Percentiles rank a stretch among this genome's conserved stretches.
Conservation (phyloP, 2,113 vertebrate genomes). For the Microcebus lehilahytsara region DNA sequence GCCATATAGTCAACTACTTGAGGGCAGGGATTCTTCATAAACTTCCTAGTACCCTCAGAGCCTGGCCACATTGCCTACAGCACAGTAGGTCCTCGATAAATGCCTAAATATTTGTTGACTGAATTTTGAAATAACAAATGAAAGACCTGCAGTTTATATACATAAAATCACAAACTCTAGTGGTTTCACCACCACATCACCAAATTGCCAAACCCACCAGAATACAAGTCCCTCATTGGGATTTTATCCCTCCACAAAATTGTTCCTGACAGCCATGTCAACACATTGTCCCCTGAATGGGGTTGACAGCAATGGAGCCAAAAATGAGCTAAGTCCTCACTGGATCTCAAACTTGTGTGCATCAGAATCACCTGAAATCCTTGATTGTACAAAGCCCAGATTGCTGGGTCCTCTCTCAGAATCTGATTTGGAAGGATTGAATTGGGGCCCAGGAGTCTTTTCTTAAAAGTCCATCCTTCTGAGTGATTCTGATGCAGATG, state of each 20-base stretch:
- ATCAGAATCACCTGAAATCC: background rate
- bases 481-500: background rate
- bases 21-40: background rate
- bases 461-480: background rate
- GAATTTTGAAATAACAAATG: background rate
- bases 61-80: background rate
- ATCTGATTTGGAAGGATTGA: background rate
- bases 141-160: background rate
- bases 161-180: background rate
- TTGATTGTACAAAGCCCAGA: background rate
- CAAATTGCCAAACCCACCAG: background rate
- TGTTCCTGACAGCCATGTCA: background rate
- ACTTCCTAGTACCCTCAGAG: background rate
- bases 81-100: background rate
- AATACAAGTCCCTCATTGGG: background rate
- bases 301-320: background rate
- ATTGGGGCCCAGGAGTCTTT: background rate
- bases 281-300: background rate
- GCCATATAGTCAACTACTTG: background rate
- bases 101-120: background rate
- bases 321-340: background rate
- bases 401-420: background rate
- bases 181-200: background rate
- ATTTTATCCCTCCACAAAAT: background rate
- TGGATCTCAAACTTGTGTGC: background rate